Evolutionary conservation across 2,888 invertebrate species (phyloP).

Genomic region (Protodeltote pygarga): DNA sequence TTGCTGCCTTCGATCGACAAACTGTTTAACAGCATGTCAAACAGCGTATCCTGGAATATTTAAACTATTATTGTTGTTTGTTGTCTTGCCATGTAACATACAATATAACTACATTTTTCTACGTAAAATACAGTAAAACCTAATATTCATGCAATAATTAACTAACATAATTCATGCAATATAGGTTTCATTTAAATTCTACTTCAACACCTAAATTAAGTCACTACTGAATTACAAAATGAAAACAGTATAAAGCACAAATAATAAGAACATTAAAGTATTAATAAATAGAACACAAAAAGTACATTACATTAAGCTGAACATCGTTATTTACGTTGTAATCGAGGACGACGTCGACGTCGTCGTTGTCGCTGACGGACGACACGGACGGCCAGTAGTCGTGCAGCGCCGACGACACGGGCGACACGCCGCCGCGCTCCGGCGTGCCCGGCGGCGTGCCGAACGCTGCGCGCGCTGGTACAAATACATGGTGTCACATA

Average conservation of each 20-base stretch:
- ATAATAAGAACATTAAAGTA: neutral
- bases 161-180: no score
- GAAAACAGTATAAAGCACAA: no score
- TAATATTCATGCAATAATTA: no score
- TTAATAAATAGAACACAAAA: conserved; percentile 6
- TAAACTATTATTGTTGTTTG: neutral
- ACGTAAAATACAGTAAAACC: no score
- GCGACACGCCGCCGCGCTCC: conserved; percentile 48
- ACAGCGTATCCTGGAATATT: conserved; percentile 73
- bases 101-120: no score
- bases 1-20: conserved; percentile 65
- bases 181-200: no score
- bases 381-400: conserved; percentile 76
- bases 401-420: conserved; percentile 54
- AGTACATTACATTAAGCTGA: conserved; percentile 45
- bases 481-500: no score
- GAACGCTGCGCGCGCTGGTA: no score
- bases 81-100: neutral
- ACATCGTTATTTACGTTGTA: conserved; percentile 71
- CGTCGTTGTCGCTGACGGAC: conserved; percentile 74
- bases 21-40: conserved; percentile 79
- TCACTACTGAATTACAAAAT: no score
- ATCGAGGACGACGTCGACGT: conserved; percentile 73
- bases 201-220: no score
- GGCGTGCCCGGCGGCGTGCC: conserved; percentile 53